phyloP scores from a whole-genome alignment of 2,888 invertebrate genomes.

The Tyria jacobaeae region DNA sequence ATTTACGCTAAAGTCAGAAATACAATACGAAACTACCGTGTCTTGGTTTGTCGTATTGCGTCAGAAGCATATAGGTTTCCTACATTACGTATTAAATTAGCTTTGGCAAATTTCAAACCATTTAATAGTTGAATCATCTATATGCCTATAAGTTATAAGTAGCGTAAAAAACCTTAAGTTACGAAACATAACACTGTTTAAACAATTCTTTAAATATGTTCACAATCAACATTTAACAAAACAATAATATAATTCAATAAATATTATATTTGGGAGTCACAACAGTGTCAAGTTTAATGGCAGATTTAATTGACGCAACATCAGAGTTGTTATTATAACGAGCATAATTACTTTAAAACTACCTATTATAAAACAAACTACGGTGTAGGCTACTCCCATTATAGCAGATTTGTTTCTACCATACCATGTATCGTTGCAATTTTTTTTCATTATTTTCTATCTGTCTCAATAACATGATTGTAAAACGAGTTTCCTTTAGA shows the following conservation, averaged over 20 bases:
- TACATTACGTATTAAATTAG: too few species aligned
- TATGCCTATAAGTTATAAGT: neutral
- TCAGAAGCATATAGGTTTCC: too few species aligned
- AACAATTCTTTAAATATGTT: neutral
- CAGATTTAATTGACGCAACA: constrained; percentile 2
- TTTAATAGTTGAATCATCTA: too few species aligned
- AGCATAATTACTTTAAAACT: constrained; percentile 10
- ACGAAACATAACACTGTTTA: neutral
- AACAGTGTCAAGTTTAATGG: constrained; percentile 14
- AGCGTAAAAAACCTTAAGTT: neutral
- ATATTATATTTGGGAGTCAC: neutral
- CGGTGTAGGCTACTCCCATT: constrained; percentile 6
- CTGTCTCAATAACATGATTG: too few species aligned
- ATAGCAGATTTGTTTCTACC: constrained; percentile 11
- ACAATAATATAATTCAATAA: neutral
- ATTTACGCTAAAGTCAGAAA: too few species aligned
- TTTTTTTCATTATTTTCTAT: too few species aligned
- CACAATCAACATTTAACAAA: neutral
- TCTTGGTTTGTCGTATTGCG: too few species aligned
- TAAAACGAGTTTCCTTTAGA: too few species aligned
- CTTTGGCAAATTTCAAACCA: too few species aligned
- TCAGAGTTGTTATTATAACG: constrained; percentile 6
- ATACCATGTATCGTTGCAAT: constrained; percentile 2
- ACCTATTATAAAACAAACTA: constrained; percentile 7
- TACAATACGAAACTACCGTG: too few species aligned